These are phyloP conservation scores for Molothrus aeneus DNA, from an alignment of 2,797 vertebrate genomes.

Conservation along the genomic window DNA sequence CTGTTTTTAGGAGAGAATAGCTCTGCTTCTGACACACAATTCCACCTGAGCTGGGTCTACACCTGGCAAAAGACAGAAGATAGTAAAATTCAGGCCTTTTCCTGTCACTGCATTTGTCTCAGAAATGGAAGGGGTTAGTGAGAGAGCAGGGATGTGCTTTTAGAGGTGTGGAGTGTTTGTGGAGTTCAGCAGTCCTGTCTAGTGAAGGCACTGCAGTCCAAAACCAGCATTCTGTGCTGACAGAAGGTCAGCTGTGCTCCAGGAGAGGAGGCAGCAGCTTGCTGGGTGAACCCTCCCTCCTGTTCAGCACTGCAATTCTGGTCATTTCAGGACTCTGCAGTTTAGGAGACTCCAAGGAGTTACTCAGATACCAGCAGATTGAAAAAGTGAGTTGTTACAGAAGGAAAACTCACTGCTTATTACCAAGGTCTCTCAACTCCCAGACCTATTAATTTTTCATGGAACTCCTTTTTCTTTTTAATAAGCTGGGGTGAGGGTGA, in stretches of 20 bases:
- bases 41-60: neutral
- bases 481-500: neutral
- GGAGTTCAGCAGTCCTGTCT: neutral
- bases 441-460: slow-evolving; percentile 34
- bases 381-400: neutral
- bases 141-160: neutral
- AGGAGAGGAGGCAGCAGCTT: neutral
- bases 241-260: neutral
- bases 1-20: neutral
- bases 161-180: neutral
- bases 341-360: slow-evolving; percentile 11
- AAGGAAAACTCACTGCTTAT: neutral
- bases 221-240: neutral
- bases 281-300: neutral
- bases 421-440: neutral
- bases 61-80: neutral
- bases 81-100: neutral
- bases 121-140: neutral
- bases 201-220: neutral
- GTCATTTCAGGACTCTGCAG: neutral
- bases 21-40: neutral
- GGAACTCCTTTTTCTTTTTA: neutral
- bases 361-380: neutral
- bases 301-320: neutral
- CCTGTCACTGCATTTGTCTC: neutral